Evolutionary conservation across 1,140 invertebrate genomes (phyloP).

Genomic region (Cephus cinctus): DNA sequence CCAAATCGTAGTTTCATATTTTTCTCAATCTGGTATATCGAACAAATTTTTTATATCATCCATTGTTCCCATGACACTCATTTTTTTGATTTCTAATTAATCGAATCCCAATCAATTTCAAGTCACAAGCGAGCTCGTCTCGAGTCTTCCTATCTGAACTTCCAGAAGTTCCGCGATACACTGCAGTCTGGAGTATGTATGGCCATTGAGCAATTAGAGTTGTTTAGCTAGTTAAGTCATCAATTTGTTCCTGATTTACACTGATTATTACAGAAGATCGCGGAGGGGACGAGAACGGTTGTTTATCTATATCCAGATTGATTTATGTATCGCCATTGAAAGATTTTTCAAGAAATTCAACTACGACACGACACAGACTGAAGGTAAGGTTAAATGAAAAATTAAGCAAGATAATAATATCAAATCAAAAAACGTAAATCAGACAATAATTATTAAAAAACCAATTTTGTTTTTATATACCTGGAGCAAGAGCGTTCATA

Average conservation of each 20-base stretch:
- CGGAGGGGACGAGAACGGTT: not conserved
- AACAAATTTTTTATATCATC: constrained; percentile 8
- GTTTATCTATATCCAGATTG: not conserved
- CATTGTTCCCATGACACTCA: constrained; percentile 6
- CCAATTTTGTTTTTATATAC: constrained; percentile 25
- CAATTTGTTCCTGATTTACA: constrained; percentile 1
- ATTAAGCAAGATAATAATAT: too few relatives aligned
- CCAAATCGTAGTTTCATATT: too few relatives aligned
- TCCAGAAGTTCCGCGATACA: not conserved
- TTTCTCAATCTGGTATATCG: not conserved
- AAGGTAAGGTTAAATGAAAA: too few relatives aligned
- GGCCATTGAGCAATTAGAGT: not conserved
- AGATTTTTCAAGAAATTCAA: too few relatives aligned
- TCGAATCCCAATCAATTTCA: too few relatives aligned
- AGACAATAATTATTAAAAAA: too few relatives aligned
- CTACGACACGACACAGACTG: too few relatives aligned
- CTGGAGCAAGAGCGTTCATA: constrained; percentile 43
- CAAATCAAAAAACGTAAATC: too few relatives aligned
- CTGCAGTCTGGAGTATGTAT: not conserved
- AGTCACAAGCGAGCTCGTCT: not conserved
- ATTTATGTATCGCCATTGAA: not conserved
- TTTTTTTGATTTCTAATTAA: too few relatives aligned
- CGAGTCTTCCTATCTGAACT: not conserved
- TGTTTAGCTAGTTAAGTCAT: constrained; percentile 1
- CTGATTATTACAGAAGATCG: not conserved